Conservation (phyloP, 1,140 invertebrate species). For the Apocrypta bakeri region DNA sequence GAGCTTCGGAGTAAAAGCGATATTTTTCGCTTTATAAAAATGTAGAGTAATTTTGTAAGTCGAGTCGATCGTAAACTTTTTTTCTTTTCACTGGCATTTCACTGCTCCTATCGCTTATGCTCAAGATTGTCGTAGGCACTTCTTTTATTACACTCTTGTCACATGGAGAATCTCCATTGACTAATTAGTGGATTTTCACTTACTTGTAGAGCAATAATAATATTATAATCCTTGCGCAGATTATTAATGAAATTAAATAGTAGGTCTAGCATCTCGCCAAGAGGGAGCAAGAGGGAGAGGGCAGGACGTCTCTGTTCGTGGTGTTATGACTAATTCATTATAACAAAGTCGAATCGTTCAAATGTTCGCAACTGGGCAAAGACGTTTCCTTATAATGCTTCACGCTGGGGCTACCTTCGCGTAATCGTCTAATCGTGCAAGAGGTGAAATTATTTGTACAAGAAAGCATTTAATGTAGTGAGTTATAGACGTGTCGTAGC, state of each 20-base stretch:
- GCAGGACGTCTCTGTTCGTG: no score
- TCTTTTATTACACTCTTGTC: background rate
- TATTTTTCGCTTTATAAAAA: slow-evolving; percentile 51
- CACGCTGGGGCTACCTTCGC: background rate
- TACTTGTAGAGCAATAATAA: no score
- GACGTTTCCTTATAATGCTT: background rate
- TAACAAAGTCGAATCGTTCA: no score
- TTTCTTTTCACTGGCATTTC: background rate
- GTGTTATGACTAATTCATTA: no score
- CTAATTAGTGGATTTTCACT: no score
- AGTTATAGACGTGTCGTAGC: background rate
- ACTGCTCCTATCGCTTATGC: slow-evolving; percentile 26
- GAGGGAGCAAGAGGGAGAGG: no score
- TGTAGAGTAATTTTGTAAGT: slow-evolving; percentile 47
- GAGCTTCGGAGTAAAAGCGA: slow-evolving; percentile 33
- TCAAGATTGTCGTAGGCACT: slow-evolving; percentile 16
- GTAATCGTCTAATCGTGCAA: background rate
- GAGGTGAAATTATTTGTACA: background rate
- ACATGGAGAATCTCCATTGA: background rate
- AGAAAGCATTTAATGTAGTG: background rate
- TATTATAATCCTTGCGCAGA: no score
- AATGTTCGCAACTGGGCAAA: no score
- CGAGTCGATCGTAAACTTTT: slow-evolving; percentile 43
- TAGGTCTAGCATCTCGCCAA: no score
- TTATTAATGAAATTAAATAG: no score